Conservation (phyloP, 2,888 invertebrate species). For the Dioctria rufipes region DNA sequence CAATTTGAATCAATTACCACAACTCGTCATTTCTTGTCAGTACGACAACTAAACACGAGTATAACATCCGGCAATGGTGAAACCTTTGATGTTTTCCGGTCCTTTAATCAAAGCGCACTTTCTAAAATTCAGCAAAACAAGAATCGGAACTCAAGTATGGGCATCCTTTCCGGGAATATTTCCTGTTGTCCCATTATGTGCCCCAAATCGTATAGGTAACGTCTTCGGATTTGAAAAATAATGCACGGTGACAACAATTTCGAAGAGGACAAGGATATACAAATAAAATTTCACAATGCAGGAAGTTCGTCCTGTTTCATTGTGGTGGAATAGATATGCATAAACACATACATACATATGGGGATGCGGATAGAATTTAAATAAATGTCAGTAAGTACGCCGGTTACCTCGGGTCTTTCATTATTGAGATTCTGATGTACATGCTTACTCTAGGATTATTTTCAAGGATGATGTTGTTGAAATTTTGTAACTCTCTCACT, state of each 20-base stretch:
- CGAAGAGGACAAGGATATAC: slow-evolving; percentile 1
- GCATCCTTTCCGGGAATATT: slow-evolving; percentile 19
- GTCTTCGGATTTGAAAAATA: slow-evolving; percentile 31
- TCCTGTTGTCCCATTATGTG: slow-evolving; percentile 36
- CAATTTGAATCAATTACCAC: neutral
- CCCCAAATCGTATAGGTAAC: neutral
- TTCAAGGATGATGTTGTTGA: slow-evolving; percentile 15
- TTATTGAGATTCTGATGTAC: neutral
- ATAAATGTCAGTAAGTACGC: slow-evolving; percentile 15
- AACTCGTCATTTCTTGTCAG: neutral
- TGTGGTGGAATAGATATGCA: too few relatives aligned
- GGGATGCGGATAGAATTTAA: slow-evolving; percentile 38
- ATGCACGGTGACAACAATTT: slow-evolving; percentile 1
- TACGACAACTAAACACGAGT: neutral
- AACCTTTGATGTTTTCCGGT: slow-evolving; percentile 14
- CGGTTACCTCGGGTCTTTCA: neutral
- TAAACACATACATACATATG: neutral
- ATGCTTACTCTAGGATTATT: neutral
- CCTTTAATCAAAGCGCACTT: slow-evolving; percentile 32
- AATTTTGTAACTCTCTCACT: too few relatives aligned
- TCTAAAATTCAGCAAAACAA: slow-evolving; percentile 18
- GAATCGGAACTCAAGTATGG: slow-evolving; percentile 30
- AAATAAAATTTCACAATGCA: neutral
- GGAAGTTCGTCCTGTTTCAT: slow-evolving; percentile 11
- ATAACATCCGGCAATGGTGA: neutral